These are phyloP conservation scores for Bemisia tabaci DNA, from an alignment of 1,140 invertebrate species.

Conservation along the genomic window DNA sequence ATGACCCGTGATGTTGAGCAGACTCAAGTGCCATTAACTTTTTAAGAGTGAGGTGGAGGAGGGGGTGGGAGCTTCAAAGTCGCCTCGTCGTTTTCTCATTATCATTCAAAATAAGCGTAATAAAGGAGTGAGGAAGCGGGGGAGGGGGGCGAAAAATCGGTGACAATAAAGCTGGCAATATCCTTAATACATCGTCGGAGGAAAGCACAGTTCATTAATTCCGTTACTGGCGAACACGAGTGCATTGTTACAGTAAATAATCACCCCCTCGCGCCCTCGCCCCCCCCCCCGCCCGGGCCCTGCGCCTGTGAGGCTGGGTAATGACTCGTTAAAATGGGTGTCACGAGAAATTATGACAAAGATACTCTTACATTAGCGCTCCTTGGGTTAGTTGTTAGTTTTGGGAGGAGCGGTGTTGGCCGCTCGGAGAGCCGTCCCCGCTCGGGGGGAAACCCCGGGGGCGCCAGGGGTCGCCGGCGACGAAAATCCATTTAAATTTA, in stretches of 20 bases:
- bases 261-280: neutral
- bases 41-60: no score
- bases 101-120: neutral
- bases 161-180: neutral
- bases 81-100: no score
- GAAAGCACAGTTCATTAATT: neutral
- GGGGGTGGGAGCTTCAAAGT: no score
- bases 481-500: no score
- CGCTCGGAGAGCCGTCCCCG: no score
- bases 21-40: no score
- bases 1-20: no score
- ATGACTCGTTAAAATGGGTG: neutral
- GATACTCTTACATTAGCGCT: neutral
- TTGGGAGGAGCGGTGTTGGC: no score
- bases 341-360: neutral
- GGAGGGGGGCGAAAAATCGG: neutral
- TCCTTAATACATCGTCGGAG: neutral
- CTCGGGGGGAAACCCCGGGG: no score
- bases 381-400: no score
- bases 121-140: neutral
- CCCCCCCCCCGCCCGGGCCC: no score
- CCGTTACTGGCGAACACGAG: neutral
- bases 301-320: neutral
- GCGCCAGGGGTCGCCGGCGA: no score
- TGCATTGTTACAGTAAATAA: neutral